Evolutionary conservation across 2,113 vertebrate genomes (phyloP).

Genomic region (Dendrocopos noguchii): DNA sequence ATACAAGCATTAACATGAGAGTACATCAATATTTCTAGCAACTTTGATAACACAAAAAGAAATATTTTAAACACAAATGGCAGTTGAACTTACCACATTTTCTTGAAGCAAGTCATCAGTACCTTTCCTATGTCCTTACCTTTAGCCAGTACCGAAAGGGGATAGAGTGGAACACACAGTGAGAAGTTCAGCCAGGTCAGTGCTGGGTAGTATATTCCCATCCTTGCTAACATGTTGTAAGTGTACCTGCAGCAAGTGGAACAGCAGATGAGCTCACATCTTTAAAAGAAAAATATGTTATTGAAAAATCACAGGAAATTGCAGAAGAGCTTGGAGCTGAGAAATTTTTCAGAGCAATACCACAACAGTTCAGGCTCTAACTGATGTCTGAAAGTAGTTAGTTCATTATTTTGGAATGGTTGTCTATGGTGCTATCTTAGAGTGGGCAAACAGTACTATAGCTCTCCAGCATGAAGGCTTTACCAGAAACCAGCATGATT

Average conservation of each 20-base stretch:
- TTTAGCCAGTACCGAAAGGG: slow-evolving; percentile 85
- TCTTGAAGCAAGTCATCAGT: background rate
- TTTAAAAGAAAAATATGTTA: background rate
- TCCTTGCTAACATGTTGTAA: slow-evolving; percentile 83
- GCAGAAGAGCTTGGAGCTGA: background rate
- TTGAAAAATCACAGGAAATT: background rate
- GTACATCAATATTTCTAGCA: background rate
- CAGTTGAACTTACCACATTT: background rate
- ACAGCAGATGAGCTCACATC: background rate
- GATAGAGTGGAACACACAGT: slow-evolving; percentile 85
- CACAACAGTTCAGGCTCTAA: background rate
- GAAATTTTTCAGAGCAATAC: background rate
- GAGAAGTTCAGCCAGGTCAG: slow-evolving; percentile 89
- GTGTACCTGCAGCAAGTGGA: slow-evolving; percentile 73
- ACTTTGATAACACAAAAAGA: background rate
- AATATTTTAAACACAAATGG: background rate
- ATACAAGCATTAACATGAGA: background rate
- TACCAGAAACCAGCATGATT: background rate
- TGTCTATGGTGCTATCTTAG: background rate
- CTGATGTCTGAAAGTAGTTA: background rate
- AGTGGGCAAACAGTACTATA: background rate
- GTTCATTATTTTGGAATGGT: background rate
- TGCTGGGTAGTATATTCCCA: slow-evolving; percentile 75
- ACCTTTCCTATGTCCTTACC: slow-evolving; percentile 73
- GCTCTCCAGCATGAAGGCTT: background rate